Percentiles rank a stretch among this genome's conserved stretches.
These are phyloP conservation scores for Rhamphomyia laevipes DNA, from an alignment of 2,888 invertebrate genomes.

Conservation along the genomic window DNA sequence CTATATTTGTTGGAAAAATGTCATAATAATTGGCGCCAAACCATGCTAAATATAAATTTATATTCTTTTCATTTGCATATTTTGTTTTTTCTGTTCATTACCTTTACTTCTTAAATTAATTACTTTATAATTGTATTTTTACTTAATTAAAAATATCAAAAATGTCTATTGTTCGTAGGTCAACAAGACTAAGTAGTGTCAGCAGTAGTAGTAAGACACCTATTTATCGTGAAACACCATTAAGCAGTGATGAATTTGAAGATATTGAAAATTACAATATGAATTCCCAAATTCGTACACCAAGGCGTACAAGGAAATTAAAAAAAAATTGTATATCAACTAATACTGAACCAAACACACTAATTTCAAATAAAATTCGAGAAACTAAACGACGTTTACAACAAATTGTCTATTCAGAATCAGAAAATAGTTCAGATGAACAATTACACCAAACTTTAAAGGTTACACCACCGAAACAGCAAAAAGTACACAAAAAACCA, in stretches of 20 bases:
- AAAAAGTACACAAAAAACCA: constrained; percentile 14
- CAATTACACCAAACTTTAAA: constrained; percentile 2
- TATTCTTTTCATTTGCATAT: too few species aligned
- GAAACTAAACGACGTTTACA: constrained; percentile 7
- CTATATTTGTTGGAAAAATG: too few species aligned
- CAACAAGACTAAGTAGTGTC: constrained; percentile 29
- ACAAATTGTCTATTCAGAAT: too few species aligned
- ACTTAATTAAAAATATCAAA: constrained; percentile 7
- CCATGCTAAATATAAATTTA: too few species aligned
- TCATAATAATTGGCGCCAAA: too few species aligned
- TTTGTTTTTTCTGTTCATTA: too few species aligned
- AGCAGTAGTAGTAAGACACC: constrained; percentile 23
- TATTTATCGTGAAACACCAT: constrained; percentile 11
- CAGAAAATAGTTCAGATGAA: too few species aligned
- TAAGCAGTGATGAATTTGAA: constrained; percentile 8
- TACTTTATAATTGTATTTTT: background rate
- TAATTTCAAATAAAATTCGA: constrained; percentile 9
- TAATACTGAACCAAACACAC: background rate
- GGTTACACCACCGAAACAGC: constrained; percentile 32
- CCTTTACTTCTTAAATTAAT: too few species aligned
- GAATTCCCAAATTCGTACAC: constrained; percentile 9
- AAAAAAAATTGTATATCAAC: background rate
- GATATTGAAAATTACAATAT: constrained; percentile 14
- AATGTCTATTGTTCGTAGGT: constrained; percentile 31
- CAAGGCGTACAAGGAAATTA: background rate